These are phyloP conservation scores for Odocoileus virginianus DNA, from an alignment of 2,113 vertebrate species.

Conservation along the genomic window DNA sequence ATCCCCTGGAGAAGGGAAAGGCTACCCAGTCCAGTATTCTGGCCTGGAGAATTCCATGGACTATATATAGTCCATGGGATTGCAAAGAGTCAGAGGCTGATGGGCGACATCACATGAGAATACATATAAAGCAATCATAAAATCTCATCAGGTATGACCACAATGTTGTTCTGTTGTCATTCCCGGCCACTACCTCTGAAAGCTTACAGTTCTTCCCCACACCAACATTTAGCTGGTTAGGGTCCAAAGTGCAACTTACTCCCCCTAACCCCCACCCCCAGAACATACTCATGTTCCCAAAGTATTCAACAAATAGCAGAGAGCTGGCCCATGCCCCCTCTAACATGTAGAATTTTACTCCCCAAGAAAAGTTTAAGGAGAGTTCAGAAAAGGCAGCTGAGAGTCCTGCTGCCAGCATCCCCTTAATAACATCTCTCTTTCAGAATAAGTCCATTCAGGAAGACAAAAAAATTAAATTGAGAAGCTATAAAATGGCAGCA, in stretches of 20 bases:
- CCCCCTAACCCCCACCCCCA: not conserved
- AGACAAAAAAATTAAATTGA: not conserved
- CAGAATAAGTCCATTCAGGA: not conserved
- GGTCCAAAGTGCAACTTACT: not conserved
- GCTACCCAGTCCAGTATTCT: not conserved
- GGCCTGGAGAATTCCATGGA: not conserved
- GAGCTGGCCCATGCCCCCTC: not conserved
- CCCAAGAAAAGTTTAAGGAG: not conserved
- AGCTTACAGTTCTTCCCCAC: not conserved
- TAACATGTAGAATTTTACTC: not conserved
- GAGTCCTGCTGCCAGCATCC: not conserved
- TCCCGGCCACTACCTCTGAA: not conserved
- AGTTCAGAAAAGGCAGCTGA: not conserved
- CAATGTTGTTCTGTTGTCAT: not conserved
- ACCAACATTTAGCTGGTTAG: not conserved
- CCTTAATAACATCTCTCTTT: not conserved
- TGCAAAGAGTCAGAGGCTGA: not conserved
- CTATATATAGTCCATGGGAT: not conserved
- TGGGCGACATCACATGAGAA: not conserved
- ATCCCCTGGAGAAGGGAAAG: not conserved
- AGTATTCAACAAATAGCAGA: not conserved
- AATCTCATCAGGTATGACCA: not conserved
- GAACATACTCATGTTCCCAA: not conserved
- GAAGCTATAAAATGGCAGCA: constrained; percentile 19
- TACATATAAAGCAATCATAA: not conserved